Evolutionary conservation across 1,140 invertebrate species (phyloP), one percentile per base, ranked within the genome.

Genomic region (Matsumurasca onukii): DNA sequence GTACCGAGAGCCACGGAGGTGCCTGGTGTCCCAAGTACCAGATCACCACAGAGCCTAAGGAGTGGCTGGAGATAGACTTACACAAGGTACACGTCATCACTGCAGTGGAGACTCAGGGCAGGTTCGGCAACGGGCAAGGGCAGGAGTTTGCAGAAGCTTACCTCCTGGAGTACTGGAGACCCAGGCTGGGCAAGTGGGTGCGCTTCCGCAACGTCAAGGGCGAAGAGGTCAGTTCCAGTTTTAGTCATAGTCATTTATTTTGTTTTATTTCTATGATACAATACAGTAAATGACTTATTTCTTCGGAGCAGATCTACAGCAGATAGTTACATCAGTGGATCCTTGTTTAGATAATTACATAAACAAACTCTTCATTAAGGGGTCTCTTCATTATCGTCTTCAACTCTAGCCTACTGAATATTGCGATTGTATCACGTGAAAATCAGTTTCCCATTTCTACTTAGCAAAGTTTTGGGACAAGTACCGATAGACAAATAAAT

Each of bases 101-200:
- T 20, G 86, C 85, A n/a, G 88, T 91, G 13, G 91, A 90, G 77
- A 92, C 90, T 20, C 92, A 94, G 78, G 92, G 92, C 48, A 85
- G 92, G 52, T 94, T 93, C 78, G 92, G 92, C 5, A 94, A 94
- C 76, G 92, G 92, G 25, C 85, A 90, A 72, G 92, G 92, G 31
- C 84, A 86, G 72, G 93, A 95, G 79, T 95, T 83, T 76, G 86
- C 90, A 15, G 89, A 91, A 77, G 82, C 86, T 29, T 94, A 92
- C 78, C 78, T 90, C 66, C 77, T 95, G 59, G 91, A 94, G 74
- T 95, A 94, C 76, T 91, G 87, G 86, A 78, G 89, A 71, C 87
- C 88, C 13, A 81, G 84, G 39, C 77, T 90, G 22, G 82, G 82
- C 24, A 88, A 88, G 77, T 92, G 89, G 89, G 86, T 89, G 45